phyloP scores from a whole-genome alignment of 2,888 invertebrate species.

The Girardia tigrina region DNA sequence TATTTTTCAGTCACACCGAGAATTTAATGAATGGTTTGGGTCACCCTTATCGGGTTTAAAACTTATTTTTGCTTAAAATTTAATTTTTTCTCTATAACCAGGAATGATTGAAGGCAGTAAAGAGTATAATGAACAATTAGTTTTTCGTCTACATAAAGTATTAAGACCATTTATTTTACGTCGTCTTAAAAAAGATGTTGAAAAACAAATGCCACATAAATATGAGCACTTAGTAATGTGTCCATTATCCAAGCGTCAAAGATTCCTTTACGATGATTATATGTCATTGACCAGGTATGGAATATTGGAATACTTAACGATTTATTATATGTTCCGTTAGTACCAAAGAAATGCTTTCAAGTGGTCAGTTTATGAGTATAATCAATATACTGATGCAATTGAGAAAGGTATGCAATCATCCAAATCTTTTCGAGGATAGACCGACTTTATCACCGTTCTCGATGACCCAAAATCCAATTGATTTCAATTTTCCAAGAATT shows the following conservation, averaged over 20 bases:
- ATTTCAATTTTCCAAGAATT: slow-evolving; percentile 59
- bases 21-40: slow-evolving; percentile 89
- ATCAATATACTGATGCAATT: slow-evolving; percentile 92
- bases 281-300: slow-evolving; percentile 66
- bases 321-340: slow-evolving; percentile 52
- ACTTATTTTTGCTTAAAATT: too few relatives aligned
- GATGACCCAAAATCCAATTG: slow-evolving; percentile 56
- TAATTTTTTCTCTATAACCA: too few relatives aligned
- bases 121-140: slow-evolving; percentile 75
- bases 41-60: slow-evolving; percentile 71
- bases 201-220: slow-evolving; percentile 89
- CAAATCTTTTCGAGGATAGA: slow-evolving; percentile 87
- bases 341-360: slow-evolving; percentile 77
- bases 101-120: slow-evolving; percentile 80
- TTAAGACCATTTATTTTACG: slow-evolving; percentile 79
- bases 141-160: slow-evolving; percentile 75
- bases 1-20: slow-evolving; percentile 83
- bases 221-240: slow-evolving; percentile 87
- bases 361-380: slow-evolving; percentile 81
- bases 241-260: slow-evolving; percentile 79
- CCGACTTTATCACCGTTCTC: slow-evolving; percentile 79
- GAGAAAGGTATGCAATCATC: slow-evolving; percentile 92
- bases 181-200: slow-evolving; percentile 80
- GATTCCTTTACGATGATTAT: slow-evolving; percentile 94
- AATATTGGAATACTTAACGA: neutral